phyloP scores from a whole-genome alignment of 2,113 vertebrate genomes.

The Ailuropoda melanoleuca region DNA sequence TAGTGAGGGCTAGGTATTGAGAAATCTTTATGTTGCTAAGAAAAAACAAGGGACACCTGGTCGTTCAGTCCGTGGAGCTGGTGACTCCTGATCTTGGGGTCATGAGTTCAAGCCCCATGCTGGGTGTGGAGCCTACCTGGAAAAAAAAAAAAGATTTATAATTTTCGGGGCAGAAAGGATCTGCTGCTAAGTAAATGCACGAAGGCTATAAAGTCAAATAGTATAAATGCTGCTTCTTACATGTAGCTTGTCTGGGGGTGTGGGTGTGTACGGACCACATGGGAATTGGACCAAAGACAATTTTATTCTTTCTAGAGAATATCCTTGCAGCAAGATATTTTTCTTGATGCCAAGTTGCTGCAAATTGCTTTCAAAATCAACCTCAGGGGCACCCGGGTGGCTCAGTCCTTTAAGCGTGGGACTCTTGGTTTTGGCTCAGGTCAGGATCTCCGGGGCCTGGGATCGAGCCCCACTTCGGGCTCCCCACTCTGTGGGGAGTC shows the following conservation, averaged over 20 bases:
- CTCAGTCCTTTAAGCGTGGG: not conserved
- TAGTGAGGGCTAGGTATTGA: not conserved
- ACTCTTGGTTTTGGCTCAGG: not conserved
- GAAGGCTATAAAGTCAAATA: not conserved
- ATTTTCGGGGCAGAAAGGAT: not conserved
- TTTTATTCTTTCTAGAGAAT: not conserved
- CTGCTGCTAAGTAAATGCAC: not conserved
- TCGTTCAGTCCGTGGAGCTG: not conserved
- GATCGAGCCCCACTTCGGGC: not conserved
- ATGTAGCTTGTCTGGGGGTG: not conserved
- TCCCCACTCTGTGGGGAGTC: not conserved
- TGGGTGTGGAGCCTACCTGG: not conserved
- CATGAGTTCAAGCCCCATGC: not conserved
- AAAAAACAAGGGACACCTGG: not conserved
- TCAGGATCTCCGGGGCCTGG: not conserved
- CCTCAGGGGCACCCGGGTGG: not conserved
- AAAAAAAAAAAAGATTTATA: not conserved
- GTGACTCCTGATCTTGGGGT: not conserved
- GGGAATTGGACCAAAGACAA: not conserved
- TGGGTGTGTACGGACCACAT: not conserved
- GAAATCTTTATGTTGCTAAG: not conserved
- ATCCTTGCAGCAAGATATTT: not conserved
- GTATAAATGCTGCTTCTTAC: not conserved
- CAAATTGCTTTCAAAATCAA: not conserved
- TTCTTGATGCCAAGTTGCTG: not conserved